Conservation (phyloP, 2,888 invertebrate genomes). For the Epiperipatus broadwayi region DNA sequence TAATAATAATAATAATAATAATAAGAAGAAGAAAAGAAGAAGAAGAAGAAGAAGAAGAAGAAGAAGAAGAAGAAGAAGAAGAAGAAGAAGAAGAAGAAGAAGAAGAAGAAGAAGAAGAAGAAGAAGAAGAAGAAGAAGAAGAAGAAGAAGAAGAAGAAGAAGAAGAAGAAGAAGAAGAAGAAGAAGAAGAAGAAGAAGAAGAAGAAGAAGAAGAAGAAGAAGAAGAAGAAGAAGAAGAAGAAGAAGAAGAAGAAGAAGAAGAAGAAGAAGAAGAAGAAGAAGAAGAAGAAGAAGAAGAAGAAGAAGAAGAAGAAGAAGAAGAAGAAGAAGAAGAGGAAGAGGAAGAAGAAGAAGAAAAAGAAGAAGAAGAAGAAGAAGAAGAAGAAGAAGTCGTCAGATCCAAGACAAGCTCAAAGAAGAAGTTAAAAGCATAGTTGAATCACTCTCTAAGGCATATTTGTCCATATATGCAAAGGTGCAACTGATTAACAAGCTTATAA, state of each 20-base stretch:
- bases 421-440: too few species aligned
- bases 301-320: neutral
- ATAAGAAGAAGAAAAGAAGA: too few species aligned
- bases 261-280: constrained; percentile 1
- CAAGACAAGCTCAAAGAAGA: too few species aligned
- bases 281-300: neutral
- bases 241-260: neutral
- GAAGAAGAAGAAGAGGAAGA: constrained; percentile 1
- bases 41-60: too few species aligned
- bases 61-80: too few species aligned
- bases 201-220: neutral
- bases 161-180: constrained; percentile 16
- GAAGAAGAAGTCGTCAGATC: neutral
- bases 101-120: constrained; percentile 16
- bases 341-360: neutral
- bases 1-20: too few species aligned
- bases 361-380: neutral
- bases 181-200: constrained; percentile 10
- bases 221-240: neutral
- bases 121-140: constrained; percentile 11
- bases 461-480: too few species aligned
- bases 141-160: constrained; percentile 15
- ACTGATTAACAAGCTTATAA: too few species aligned
- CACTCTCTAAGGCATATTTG: too few species aligned
- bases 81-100: too few species aligned